Evolutionary conservation across 2,797 vertebrate species (phyloP).

Genomic region (Gobionotothen gibberifrons): DNA sequence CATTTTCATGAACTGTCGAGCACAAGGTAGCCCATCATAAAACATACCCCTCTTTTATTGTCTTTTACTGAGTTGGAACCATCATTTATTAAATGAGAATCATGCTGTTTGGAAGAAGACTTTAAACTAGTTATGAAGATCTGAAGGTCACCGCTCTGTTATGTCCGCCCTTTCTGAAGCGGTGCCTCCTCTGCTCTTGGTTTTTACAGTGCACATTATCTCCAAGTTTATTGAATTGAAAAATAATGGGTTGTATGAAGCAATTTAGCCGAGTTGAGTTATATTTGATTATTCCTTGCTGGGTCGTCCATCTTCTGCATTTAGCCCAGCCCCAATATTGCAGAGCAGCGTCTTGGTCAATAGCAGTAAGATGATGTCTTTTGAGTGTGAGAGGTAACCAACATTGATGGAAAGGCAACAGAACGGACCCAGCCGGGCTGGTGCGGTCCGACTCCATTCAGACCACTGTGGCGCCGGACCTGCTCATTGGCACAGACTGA

Average conservation of each 20-base stretch:
- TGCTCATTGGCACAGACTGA: background rate
- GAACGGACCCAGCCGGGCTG: background rate
- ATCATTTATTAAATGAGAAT: no score
- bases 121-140: no score
- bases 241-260: constrained; percentile 15
- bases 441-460: background rate
- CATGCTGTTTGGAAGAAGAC: no score
- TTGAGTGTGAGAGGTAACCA: background rate
- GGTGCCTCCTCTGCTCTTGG: background rate
- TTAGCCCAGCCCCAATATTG: background rate
- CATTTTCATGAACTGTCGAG: no score
- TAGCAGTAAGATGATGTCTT: constrained; percentile 9
- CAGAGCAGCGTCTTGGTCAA: background rate
- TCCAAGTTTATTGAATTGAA: constrained; percentile 13
- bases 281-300: constrained; percentile 9
- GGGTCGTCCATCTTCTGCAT: constrained; percentile 2
- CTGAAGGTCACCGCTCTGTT: background rate
- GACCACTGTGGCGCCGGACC: constrained; percentile 4
- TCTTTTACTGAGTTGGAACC: no score
- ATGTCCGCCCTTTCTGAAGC: background rate
- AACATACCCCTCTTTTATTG: no score
- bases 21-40: no score
- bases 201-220: background rate
- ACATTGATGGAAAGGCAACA: background rate
- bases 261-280: constrained; percentile 4